Evolutionary conservation across 2,888 invertebrate species (phyloP).

Genomic region (Amorpha juglandis): DNA sequence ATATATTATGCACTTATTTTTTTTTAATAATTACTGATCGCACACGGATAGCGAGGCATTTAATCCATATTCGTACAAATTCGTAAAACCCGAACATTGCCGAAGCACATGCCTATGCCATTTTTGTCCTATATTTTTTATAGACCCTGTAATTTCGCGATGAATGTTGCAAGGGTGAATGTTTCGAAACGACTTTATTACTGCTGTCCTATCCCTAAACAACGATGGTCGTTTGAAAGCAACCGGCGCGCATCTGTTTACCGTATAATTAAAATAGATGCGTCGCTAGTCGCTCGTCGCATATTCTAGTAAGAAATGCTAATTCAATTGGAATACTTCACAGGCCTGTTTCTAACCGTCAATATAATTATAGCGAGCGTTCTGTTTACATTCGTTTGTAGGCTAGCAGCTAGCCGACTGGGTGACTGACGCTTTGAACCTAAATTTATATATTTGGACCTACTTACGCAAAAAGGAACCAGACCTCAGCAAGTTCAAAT

Average conservation of each 20-base stretch:
- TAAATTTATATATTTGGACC: background rate
- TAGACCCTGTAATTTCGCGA: too few relatives aligned
- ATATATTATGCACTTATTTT: too few relatives aligned
- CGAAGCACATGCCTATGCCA: too few relatives aligned
- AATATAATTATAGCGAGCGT: conserved; percentile 10
- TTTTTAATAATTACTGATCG: too few relatives aligned
- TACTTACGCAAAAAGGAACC: too few relatives aligned
- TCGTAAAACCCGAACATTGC: too few relatives aligned
- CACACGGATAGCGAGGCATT: too few relatives aligned
- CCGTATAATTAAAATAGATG: conserved; percentile 18
- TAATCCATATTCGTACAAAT: too few relatives aligned
- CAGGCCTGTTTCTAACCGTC: conserved; percentile 16
- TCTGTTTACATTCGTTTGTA: conserved; percentile 6
- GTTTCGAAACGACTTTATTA: too few relatives aligned
- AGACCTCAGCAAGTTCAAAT: too few relatives aligned
- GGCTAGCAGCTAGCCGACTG: background rate
- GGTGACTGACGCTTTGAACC: background rate
- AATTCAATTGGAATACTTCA: conserved; percentile 12
- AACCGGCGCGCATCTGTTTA: conserved; percentile 15
- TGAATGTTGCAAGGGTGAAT: too few relatives aligned
- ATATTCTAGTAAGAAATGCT: conserved; percentile 17
- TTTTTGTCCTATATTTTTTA: too few relatives aligned
- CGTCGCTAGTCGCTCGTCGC: background rate
- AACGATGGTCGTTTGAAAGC: background rate
- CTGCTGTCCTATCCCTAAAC: background rate